These are phyloP conservation scores for Calyptomena viridis DNA, from an alignment of 2,113 vertebrate species.

Conservation along the genomic window DNA sequence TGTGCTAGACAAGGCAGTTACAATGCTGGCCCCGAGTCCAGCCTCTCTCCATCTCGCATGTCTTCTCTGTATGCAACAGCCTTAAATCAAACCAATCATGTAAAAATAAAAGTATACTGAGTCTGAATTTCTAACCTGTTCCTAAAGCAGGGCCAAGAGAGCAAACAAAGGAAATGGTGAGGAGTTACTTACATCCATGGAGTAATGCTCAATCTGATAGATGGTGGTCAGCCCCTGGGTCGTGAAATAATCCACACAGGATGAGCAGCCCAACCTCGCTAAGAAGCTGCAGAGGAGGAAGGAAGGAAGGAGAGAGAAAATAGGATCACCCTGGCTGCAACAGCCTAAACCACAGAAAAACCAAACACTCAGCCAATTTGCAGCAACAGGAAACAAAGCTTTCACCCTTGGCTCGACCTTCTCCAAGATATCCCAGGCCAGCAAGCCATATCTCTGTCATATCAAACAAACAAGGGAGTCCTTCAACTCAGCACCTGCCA, in stretches of 20 bases:
- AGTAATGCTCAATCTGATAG: slow-evolving; percentile 99
- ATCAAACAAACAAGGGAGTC: not conserved
- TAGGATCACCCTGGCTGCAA: slow-evolving; percentile 81
- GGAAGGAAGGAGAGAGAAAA: slow-evolving; percentile 76
- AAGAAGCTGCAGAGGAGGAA: slow-evolving; percentile 90
- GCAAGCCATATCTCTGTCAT: not conserved
- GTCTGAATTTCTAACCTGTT: slow-evolving; percentile 5
- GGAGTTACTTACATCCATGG: slow-evolving; percentile 95
- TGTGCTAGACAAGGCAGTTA: not conserved
- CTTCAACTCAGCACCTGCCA: not conserved
- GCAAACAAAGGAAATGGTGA: slow-evolving; percentile 58
- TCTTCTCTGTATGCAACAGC: not conserved
- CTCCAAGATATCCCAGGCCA: slow-evolving; percentile 29
- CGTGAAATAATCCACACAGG: slow-evolving; percentile 99
- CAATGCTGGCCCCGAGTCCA: not conserved
- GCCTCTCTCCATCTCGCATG: not conserved
- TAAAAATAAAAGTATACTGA: not conserved
- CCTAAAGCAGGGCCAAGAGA: slow-evolving; percentile 41
- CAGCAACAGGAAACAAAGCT: slow-evolving; percentile 58
- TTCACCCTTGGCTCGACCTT: slow-evolving; percentile 35
- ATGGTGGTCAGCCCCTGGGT: slow-evolving; percentile 98
- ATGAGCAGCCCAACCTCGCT: slow-evolving; percentile 96
- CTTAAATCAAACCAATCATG: not conserved
- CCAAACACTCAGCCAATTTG: slow-evolving; percentile 71
- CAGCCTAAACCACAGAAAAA: slow-evolving; percentile 74